Conservation (phyloP, 1,140 invertebrate species). For the Drosophila nikananu region DNA sequence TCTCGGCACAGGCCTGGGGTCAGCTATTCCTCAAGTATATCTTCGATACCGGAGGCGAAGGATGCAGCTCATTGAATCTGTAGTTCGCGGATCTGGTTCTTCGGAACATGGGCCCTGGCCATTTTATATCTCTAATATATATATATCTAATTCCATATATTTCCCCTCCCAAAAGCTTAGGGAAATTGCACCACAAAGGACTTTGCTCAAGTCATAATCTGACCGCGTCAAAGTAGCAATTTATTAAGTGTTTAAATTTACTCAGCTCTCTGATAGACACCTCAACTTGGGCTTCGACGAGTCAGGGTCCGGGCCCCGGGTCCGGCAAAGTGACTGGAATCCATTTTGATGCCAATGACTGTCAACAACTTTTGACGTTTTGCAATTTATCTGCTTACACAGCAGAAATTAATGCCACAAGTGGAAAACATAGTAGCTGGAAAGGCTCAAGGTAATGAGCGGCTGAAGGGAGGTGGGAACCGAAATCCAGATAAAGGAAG, state of each 20-base stretch:
- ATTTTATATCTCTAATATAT: neutral
- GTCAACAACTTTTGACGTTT: conserved; percentile 71
- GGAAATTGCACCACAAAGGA: conserved; percentile 4
- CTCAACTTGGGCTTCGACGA: conserved; percentile 36
- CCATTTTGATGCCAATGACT: conserved; percentile 76
- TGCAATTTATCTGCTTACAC: conserved; percentile 81
- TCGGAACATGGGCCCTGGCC: neutral
- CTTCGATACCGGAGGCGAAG: neutral
- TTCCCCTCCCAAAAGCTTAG: neutral
- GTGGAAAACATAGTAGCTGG: conserved; percentile 50
- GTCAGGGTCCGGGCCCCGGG: conserved; percentile 4
- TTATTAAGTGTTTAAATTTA: conserved; percentile 55
- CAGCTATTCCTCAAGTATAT: neutral
- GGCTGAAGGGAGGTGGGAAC: neutral
- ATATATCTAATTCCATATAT: neutral
- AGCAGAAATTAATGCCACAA: conserved; percentile 81
- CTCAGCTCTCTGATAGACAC: conserved; percentile 47
- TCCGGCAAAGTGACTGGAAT: conserved; percentile 48
- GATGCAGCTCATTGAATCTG: conserved; percentile 20
- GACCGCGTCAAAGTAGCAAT: conserved; percentile 5
- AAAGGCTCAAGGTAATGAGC: conserved; percentile 38
- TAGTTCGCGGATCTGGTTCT: neutral
- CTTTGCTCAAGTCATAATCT: conserved; percentile 11
- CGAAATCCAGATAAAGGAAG: neutral
- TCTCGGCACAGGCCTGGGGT: neutral